Base-by-base conservation (phyloP, 2,797 vertebrate species). In the Sebastes variabilis region DNA sequence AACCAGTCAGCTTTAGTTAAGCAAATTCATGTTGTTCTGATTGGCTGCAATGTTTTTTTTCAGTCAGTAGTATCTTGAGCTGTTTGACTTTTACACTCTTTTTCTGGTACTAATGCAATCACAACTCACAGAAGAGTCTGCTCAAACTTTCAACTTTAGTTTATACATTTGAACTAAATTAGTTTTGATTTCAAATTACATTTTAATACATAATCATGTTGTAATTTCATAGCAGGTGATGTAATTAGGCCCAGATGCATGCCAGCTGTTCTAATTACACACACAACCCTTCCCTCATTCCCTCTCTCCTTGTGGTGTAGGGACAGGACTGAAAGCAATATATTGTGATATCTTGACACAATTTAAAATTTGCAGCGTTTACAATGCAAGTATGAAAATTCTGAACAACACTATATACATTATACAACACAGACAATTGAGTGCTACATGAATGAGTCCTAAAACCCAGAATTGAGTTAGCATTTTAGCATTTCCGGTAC, bases 1-100 rank as follows among this genome's bases (percentile, higher is more conserved):
- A 36, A 32, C 30, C 27, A 66, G 12, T 59, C 77, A 59, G 49
- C 58, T 60, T 61, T 75, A 27, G 69, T 78, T 54, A 60, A n/a
- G 5, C n/a, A 55, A 71, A 83, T 71, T 61, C 12, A 61, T 34
- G 42, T n/a, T 73, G 18, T 18, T 49, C 46, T 49, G 18, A 20
- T 49, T 49, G 14, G 24, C 55, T 72, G 14, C 56, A 30, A 13
- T 49, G 32, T 13, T 24, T 52, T 55, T 52, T 55, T 66, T 12
- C 16, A 42, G 30, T 55, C 25, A 55, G 66, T 61, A 38, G 32
- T 24, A 22, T 72, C 42, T 54, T 77, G 32, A 61, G 20, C 10
- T 55, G 24, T 58, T 58, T 9, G 42, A 46, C 24, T 13, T 54
- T 34, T 58, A 13, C 6, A 7, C 27, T 72, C 18, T 25, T 29